Evolutionary conservation across 2,797 vertebrate species (phyloP).

Genomic region (Clarias laeviceps): DNA sequence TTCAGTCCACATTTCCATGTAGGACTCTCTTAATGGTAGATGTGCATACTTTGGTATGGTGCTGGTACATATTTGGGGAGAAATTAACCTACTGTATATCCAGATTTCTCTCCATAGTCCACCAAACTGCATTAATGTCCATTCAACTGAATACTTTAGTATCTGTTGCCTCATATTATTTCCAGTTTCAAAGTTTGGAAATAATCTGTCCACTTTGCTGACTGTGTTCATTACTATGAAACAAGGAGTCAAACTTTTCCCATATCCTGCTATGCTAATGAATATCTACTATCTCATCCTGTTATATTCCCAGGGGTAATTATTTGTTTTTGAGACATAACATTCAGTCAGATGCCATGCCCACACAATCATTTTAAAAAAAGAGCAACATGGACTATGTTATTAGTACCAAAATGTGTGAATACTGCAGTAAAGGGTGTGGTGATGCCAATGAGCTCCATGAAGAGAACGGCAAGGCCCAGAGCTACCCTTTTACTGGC

Average conservation of each 20-base stretch:
- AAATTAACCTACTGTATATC: neutral
- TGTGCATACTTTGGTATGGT: neutral
- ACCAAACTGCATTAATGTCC: neutral
- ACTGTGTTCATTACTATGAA: neutral
- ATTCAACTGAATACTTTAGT: neutral
- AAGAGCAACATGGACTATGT: neutral
- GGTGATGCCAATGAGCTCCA: neutral
- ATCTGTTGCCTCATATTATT: too few species aligned
- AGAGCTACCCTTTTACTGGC: neutral
- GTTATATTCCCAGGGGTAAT: neutral
- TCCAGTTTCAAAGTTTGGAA: too few species aligned
- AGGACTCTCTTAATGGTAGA: neutral
- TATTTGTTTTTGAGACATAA: neutral
- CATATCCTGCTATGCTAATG: neutral
- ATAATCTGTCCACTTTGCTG: neutral
- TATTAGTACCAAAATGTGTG: neutral
- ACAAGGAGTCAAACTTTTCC: neutral
- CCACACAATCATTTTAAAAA: neutral
- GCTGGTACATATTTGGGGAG: neutral
- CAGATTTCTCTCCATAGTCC: neutral
- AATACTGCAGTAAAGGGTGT: neutral
- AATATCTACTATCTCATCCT: too few species aligned
- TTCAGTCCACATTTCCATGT: neutral
- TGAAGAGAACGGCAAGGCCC: neutral
- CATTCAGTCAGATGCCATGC: neutral